These are phyloP conservation scores for Campoletis sonorensis DNA, from an alignment of 1,140 invertebrate species.

Conservation along the genomic window DNA sequence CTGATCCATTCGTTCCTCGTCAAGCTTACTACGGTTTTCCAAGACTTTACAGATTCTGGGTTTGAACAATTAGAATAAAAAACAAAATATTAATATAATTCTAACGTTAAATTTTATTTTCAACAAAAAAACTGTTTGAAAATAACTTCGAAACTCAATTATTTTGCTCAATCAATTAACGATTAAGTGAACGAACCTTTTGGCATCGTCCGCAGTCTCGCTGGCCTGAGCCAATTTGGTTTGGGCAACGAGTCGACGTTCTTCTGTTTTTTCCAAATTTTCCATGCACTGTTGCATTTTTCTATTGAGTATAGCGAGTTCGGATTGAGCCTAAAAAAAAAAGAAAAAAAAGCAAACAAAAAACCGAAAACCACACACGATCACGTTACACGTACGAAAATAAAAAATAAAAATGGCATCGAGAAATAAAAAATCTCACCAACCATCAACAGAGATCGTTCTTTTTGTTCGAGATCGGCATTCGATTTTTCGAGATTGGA, in stretches of 20 bases:
- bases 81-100: background rate
- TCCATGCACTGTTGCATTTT: slow-evolving; percentile 88
- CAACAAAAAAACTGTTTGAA: no score
- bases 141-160: no score
- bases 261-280: slow-evolving; percentile 87
- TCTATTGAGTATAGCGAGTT: slow-evolving; percentile 85
- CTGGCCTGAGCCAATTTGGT: slow-evolving; percentile 86
- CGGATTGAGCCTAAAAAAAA: slow-evolving; percentile 82
- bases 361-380: background rate
- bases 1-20: slow-evolving; percentile 86
- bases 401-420: slow-evolving; percentile 18
- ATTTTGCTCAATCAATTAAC: no score
- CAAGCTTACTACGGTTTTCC: slow-evolving; percentile 84
- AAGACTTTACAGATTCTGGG: slow-evolving; percentile 86
- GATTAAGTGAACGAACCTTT: slow-evolving; percentile 79
- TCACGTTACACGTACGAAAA: slow-evolving; percentile 1
- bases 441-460: slow-evolving; percentile 80
- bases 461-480: slow-evolving; percentile 81
- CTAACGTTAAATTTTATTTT: no score
- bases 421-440: slow-evolving; percentile 61
- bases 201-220: slow-evolving; percentile 88
- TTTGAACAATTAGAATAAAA: slow-evolving; percentile 23
- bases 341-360: background rate
- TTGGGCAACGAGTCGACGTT: slow-evolving; percentile 82
- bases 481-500: slow-evolving; percentile 79